phyloP scores from a whole-genome alignment of 2,113 vertebrate genomes.

The human region GRCh38 chr1:163042001-163042500 shows the following conservation, averaged over 20 bases:
- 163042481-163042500: background rate
- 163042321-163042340: background rate
- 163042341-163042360: background rate
- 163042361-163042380: background rate
- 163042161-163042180: background rate
- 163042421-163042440: background rate
- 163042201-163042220: background rate
- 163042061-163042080: background rate
- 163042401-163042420: background rate
- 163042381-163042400: background rate
- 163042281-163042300: background rate
- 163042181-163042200: background rate
- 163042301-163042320: background rate
- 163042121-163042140: background rate
- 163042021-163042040: background rate
- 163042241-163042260: background rate
- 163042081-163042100: background rate
- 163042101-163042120: background rate
- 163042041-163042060: background rate
- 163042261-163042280: background rate
- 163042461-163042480: background rate
- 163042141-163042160: background rate
- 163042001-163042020: background rate
- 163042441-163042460: background rate
- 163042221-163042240: background rate